Percentiles rank a stretch among this genome's conserved stretches.
Evolutionary conservation across 2,888 invertebrate genomes (phyloP).

Genomic region (Plusia festucae): DNA sequence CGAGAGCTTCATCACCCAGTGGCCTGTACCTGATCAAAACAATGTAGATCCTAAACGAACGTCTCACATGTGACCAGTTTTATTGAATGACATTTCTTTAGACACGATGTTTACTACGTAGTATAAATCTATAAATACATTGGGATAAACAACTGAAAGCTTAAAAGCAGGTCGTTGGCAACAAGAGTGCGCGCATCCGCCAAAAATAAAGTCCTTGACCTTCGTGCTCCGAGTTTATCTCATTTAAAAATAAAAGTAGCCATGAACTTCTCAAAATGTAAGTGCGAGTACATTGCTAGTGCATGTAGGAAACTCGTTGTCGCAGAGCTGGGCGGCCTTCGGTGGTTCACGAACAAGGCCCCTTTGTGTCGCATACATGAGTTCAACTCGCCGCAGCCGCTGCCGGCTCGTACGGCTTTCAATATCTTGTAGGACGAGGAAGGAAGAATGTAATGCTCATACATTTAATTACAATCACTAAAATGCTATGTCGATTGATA

Average conservation of each 20-base stretch:
- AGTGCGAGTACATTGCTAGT: constrained; percentile 76
- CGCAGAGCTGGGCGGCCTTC: constrained; percentile 81
- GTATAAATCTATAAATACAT: constrained; percentile 65
- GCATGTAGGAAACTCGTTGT: constrained; percentile 79
- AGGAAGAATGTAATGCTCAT: constrained; percentile 51
- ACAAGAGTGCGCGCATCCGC: constrained; percentile 74
- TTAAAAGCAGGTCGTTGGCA: constrained; percentile 79
- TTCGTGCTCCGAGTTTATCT: constrained; percentile 80
- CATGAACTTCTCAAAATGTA: constrained; percentile 83
- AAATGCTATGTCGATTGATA: constrained; percentile 28
- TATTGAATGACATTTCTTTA: constrained; percentile 58
- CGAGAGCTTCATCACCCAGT: constrained; percentile 20
- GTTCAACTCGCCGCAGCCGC: constrained; percentile 49
- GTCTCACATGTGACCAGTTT: constrained; percentile 19
- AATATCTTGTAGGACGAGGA: constrained; percentile 54
- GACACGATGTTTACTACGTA: constrained; percentile 70
- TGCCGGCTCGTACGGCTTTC: constrained; percentile 37
- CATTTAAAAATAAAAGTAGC: constrained; percentile 84
- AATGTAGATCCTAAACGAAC: constrained; percentile 33
- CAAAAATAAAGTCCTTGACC: constrained; percentile 87
- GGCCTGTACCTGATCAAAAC: constrained; percentile 23
- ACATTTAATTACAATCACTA: constrained; percentile 41
- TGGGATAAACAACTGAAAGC: constrained; percentile 68
- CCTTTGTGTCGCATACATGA: constrained; percentile 75
- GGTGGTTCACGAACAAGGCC: constrained; percentile 86